A percentile compares a stretch with the other conserved stretches of the same genome.
Evolutionary conservation across 2,113 vertebrate genomes (phyloP).

Genomic region (Drymodes brunneopygia): DNA sequence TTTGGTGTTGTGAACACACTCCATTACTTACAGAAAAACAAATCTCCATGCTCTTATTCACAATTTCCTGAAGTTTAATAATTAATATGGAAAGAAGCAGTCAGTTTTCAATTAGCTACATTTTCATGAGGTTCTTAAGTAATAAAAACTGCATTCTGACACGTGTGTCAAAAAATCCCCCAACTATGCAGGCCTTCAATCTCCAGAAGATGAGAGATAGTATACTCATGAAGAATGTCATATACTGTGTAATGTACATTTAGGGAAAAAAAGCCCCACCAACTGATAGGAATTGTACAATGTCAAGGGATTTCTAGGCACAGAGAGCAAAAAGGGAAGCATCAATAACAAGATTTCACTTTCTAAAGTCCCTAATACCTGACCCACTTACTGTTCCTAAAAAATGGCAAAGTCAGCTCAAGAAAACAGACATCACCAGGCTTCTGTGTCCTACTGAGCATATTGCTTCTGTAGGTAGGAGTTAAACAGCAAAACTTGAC

Average conservation of each 20-base stretch:
- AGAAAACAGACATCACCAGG: not conserved
- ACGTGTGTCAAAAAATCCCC: not conserved
- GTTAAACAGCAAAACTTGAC: not conserved
- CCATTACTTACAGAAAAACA: not conserved
- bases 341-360: not conserved
- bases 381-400: not conserved
- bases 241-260: not conserved
- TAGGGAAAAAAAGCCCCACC: not conserved
- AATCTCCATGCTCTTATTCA: not conserved
- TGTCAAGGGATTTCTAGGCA: not conserved
- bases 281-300: not conserved
- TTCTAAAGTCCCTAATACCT: not conserved
- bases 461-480: not conserved
- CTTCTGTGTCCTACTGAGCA: not conserved
- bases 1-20: not conserved
- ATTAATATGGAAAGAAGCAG: slow-evolving; percentile 16
- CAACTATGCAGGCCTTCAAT: not conserved
- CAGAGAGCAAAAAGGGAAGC: not conserved
- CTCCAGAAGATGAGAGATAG: not conserved
- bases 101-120: not conserved
- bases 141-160: not conserved
- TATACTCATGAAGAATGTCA: not conserved
- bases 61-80: slow-evolving; percentile 15
- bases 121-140: slow-evolving; percentile 4
- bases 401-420: not conserved